phyloP scores from a whole-genome alignment of 35 echinoderm and acorn worm genomes.

The Amphiura filiformis region DNA sequence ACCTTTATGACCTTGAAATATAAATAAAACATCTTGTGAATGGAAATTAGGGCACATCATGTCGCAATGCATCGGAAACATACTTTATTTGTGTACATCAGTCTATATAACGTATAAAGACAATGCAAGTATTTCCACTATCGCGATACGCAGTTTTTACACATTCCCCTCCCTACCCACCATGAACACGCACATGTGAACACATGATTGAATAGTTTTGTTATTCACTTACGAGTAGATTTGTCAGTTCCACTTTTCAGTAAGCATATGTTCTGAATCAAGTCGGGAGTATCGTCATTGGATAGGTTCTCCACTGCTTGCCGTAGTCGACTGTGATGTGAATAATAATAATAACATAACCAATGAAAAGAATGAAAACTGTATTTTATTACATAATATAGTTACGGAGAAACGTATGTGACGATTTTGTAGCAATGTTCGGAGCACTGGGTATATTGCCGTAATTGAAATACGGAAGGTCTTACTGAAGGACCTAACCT shows the following conservation, averaged over 20 bases:
- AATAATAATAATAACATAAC: too few species aligned
- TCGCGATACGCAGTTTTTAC: background rate
- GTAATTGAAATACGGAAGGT: too few species aligned
- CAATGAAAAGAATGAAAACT: too few species aligned
- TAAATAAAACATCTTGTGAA: background rate
- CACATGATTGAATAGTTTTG: background rate
- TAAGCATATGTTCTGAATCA: slow-evolving; percentile 58
- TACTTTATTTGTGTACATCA: too few species aligned
- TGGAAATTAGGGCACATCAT: too few species aligned
- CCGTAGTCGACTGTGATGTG: slow-evolving; percentile 34
- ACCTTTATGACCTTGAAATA: background rate
- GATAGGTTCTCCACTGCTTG: slow-evolving; percentile 34
- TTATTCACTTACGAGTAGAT: background rate
- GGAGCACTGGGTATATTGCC: too few species aligned
- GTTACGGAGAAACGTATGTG: too few species aligned
- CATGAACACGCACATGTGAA: background rate
- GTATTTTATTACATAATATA: too few species aligned
- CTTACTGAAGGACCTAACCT: too few species aligned
- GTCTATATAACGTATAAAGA: background rate
- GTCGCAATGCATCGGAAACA: too few species aligned
- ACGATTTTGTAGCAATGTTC: too few species aligned
- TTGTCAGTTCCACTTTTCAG: background rate
- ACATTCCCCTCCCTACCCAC: background rate
- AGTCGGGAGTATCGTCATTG: slow-evolving; percentile 2
- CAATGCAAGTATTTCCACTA: background rate